A percentile compares a stretch with the other conserved stretches of the same genome.
Evolutionary conservation across 2,888 invertebrate genomes (phyloP).

Genomic region (Nomada fucata): DNA sequence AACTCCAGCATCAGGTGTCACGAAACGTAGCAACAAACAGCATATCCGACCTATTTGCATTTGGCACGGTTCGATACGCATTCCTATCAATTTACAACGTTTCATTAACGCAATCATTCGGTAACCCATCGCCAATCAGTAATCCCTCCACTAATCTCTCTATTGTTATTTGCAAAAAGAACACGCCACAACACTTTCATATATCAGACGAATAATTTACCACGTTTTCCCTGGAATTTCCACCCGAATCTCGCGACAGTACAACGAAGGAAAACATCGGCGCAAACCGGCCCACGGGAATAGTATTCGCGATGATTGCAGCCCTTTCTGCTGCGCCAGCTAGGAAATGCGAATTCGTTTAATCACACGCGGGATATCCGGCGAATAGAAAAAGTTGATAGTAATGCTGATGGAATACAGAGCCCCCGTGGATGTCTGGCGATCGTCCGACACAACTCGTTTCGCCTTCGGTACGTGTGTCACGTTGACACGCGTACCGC

Average conservation of each 20-base stretch:
- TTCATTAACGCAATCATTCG: background rate
- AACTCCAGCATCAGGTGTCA: background rate
- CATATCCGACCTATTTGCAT: background rate
- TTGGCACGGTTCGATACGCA: too few relatives aligned
- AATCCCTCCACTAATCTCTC: too few relatives aligned
- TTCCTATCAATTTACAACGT: conserved; percentile 22
- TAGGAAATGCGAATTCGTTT: conserved; percentile 14
- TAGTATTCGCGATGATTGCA: background rate
- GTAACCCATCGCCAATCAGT: too few relatives aligned
- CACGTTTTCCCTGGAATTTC: too few relatives aligned
- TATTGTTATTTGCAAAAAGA: background rate
- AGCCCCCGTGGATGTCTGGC: background rate
- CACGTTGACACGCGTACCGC: conserved; percentile 13
- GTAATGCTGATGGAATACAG: background rate
- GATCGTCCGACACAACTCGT: conserved; percentile 17
- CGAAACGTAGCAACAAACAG: background rate
- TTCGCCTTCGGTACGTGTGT: conserved; percentile 4
- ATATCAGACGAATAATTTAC: too few relatives aligned
- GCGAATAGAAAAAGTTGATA: background rate
- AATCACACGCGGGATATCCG: background rate
- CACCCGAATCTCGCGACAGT: too few relatives aligned
- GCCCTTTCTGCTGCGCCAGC: background rate
- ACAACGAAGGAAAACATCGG: too few relatives aligned
- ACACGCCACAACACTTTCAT: background rate
- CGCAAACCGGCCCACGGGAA: too few relatives aligned